Conservation (phyloP, 2,113 vertebrate genomes). For the Raphicerus campestris region DNA sequence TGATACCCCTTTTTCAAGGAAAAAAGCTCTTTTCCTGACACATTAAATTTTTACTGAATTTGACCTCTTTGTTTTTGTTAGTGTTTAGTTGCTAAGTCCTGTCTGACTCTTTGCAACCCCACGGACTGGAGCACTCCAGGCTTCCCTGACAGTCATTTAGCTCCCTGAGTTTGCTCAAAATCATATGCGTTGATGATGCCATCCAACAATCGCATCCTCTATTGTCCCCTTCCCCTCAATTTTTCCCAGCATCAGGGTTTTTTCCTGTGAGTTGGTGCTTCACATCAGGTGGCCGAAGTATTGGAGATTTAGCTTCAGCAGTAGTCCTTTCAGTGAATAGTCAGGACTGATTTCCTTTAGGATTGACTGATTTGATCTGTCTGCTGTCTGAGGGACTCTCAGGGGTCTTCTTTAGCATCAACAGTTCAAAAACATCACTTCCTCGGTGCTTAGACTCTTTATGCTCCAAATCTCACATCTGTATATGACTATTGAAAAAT, state of each 20-base stretch:
- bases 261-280: not conserved
- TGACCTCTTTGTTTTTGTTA: not conserved
- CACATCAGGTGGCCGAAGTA: not conserved
- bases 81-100: not conserved
- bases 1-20: not conserved
- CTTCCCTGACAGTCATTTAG: not conserved
- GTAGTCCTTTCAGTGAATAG: not conserved
- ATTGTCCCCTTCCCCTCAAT: not conserved
- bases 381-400: not conserved
- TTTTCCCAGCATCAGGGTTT: not conserved
- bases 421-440: not conserved
- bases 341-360: not conserved
- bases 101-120: not conserved
- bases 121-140: not conserved
- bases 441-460: not conserved
- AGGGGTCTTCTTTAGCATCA: not conserved
- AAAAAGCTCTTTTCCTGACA: not conserved
- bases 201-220: not conserved
- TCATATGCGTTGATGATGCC: not conserved
- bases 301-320: not conserved
- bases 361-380: not conserved
- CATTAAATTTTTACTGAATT: not conserved
- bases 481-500: not conserved
- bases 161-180: not conserved
- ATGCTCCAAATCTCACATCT: not conserved